A percentile compares a stretch with the other conserved stretches of the same genome.
Conservation (phyloP, 2,113 vertebrate species). For the Labrus mixtus region DNA sequence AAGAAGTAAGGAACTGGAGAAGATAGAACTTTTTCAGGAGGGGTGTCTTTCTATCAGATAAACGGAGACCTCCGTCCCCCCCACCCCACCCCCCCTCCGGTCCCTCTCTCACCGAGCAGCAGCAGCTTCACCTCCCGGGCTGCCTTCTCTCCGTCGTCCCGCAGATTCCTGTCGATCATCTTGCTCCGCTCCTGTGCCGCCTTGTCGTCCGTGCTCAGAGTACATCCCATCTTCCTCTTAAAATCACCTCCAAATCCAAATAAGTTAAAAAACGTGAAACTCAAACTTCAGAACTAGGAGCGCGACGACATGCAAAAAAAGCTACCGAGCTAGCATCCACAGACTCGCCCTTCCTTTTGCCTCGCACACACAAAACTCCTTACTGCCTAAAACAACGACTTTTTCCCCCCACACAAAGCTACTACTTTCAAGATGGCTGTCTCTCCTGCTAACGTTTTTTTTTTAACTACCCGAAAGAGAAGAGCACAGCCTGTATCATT, state of each 20-base stretch:
- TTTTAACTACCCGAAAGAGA: background rate
- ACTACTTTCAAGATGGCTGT: background rate
- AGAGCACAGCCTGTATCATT: background rate
- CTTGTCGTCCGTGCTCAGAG: constrained; percentile 96
- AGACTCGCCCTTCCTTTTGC: constrained; percentile 75
- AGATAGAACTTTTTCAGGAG: constrained; percentile 26
- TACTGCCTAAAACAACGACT: background rate
- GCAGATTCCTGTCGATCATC: constrained; percentile 97
- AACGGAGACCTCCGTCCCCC: constrained; percentile 9
- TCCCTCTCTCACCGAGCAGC: constrained; percentile 91
- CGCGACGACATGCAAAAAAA: constrained; percentile 67
- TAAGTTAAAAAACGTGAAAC: constrained; percentile 39
- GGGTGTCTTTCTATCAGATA: constrained; percentile 19
- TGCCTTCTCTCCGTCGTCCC: constrained; percentile 97
- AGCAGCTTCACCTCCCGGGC: constrained; percentile 97
- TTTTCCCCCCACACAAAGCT: background rate
- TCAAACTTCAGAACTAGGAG: constrained; percentile 65
- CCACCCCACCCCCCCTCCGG: constrained; percentile 57
- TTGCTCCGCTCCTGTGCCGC: constrained; percentile 96
- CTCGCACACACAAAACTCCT: constrained; percentile 21
- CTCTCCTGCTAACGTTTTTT: background rate
- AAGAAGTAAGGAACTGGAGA: background rate
- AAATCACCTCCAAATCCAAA: constrained; percentile 34
- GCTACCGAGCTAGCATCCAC: constrained; percentile 80
- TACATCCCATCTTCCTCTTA: constrained; percentile 92